Base-by-base conservation (phyloP, 2,113 vertebrate species). In the Sorex araneus region DNA sequence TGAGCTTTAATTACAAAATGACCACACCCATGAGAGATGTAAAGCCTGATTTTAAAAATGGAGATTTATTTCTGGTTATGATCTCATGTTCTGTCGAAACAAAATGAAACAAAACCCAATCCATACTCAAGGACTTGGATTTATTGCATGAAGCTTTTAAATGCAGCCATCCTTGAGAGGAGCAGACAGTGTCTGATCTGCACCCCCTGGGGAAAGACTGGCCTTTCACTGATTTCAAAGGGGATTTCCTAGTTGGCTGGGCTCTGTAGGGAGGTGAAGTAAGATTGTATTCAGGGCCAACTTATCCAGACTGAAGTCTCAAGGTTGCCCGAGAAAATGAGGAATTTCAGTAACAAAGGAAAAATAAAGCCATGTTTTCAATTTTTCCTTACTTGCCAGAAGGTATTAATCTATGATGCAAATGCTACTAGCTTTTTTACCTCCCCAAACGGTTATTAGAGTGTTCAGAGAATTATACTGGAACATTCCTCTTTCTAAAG, bases 61-160 rank as follows among this genome's bases (percentile, higher is more conserved):
- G 95, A 97, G 74, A 16, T 84, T 96, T 98, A 98, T 98, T 98
- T 95, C 90, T 98, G 95, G 93, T 87, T 95, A 95, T 98, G 97
- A 98, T 94, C 97, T 98, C 97, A 98, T 96, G 96, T 95, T 94
- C 89, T 91, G 83, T 89, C 90, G 90, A 91, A 97, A 96, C 91
- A 92, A 85, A 90, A 92, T 80, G 87, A 94, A 92, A 87, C 77
- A 87, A 87, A 92, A 93, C 78, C 69, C 67, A 2, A 87, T 36
- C 69, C 54, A 64, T 40, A 81, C 93, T 96, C 84, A 92, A 96
- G 94, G 95, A 73, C 91, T 50, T 82, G 95, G 84, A 80, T 95
- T 40, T 54, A 89, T 40, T 47, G 70, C 54, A 32, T 3, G 57
- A 67, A 90, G 90, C 43, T 94, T 92, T 90, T 82, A 79, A 93